Base-by-base conservation (phyloP, 30 jellyfish, hydroid and myxozoan genomes). In the Turritopsis dohrnii region DNA sequence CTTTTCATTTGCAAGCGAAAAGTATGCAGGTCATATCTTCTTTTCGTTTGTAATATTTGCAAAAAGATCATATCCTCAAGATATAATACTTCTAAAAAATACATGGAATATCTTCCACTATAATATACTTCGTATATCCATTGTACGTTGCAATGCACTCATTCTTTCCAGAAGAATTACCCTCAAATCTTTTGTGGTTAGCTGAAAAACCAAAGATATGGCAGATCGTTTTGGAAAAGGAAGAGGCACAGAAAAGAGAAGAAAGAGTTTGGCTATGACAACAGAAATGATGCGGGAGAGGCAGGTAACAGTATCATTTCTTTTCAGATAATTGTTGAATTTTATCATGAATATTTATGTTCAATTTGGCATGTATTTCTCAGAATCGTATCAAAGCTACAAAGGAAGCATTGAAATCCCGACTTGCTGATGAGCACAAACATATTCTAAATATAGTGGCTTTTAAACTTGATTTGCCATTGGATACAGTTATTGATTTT, bases 371-470 rank as follows among this genome's bases (percentile, higher is more conserved):
- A 69, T 69, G 22, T 41, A 8, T 66, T 0, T 66, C n/a, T 72
- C 75, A 84, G 90, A 84, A 72, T 84, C 65, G 52, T 22, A 26
- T 84, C 22, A 74, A 75, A 52, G 90, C 87, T 22, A 84, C 88
- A 18, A 88, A 86, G 75, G 96, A 93, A 71, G 93, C 95, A 1
- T 29, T 87, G 76, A 93, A 86, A 77, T 89, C 87, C 7, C 75
- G 72, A 31, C 72, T 93, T 1, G 79, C 94, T 7, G 92, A 90
- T 0, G 98, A 93, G 72, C 92, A 88, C 66, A 79, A 82, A 30
- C 79, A 88, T 74, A 31, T 93, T 18, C 84, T 93, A 87, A 81
- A 95, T 21, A 88, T 88, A 21, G 94, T 93, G 8, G 98, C 96
- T 1, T 83, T 83, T 27, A 85, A 82, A 76, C 82, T 88, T 25